These are phyloP conservation scores for Oreochromis niloticus DNA, from an alignment of 2,113 vertebrate genomes.

Conservation along the genomic window DNA sequence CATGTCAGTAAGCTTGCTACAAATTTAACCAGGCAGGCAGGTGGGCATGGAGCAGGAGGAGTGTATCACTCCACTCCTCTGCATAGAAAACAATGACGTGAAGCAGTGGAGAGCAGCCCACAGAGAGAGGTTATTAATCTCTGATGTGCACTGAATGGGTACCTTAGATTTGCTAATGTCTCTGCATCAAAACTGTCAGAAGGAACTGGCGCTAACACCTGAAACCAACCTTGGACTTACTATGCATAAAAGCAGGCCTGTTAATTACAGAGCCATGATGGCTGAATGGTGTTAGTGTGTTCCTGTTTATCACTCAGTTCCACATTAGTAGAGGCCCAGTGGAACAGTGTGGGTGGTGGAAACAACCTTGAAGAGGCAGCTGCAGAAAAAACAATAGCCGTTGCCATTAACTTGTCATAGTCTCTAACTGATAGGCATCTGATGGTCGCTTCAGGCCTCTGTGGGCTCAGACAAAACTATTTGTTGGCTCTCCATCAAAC, in stretches of 20 bases:
- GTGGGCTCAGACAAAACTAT: conserved; percentile 3
- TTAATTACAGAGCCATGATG: background rate
- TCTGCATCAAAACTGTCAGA: background rate
- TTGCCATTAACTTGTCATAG: conserved; percentile 36
- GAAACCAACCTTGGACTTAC: background rate
- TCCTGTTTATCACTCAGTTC: conserved; percentile 15
- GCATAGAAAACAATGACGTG: background rate
- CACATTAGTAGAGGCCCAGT: background rate
- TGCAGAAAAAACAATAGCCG: conserved; percentile 12
- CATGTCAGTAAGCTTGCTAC: background rate
- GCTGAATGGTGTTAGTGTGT: background rate
- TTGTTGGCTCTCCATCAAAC: conserved; percentile 20
- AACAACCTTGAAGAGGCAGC: conserved; percentile 37
- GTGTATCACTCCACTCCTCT: conserved; percentile 4
- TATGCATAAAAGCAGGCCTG: background rate
- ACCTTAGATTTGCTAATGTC: background rate
- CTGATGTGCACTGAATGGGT: background rate
- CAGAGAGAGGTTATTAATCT: conserved; percentile 52
- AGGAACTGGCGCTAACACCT: background rate
- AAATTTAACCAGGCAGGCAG: background rate
- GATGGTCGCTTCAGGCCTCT: conserved; percentile 8
- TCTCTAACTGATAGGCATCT: conserved; percentile 26
- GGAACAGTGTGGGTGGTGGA: background rate
- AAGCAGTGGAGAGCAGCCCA: background rate
- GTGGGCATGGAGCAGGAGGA: background rate